phyloP scores from a whole-genome alignment of 1,140 invertebrate genomes.

The Epicauta chinensis region DNA sequence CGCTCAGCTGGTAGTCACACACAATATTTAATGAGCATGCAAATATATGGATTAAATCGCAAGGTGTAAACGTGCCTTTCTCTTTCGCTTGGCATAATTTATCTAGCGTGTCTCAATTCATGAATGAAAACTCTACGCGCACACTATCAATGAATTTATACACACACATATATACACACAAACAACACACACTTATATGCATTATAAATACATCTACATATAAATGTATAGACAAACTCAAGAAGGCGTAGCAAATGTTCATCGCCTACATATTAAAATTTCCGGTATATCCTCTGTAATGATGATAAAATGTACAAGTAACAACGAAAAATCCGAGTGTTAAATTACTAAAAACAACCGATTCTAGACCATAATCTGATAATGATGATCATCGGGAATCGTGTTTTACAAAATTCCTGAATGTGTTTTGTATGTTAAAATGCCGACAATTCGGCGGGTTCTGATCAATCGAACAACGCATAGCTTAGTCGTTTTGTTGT shows the following conservation, averaged over 20 bases:
- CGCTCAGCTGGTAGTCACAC: slow-evolving; percentile 10
- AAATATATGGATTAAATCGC: slow-evolving; percentile 26
- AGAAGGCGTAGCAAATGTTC: slow-evolving; percentile 15
- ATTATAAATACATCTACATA: no score
- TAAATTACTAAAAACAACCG: no score
- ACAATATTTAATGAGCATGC: slow-evolving; percentile 18
- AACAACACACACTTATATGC: no score
- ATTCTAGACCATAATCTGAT: no score
- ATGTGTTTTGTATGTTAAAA: no score
- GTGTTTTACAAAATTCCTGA: no score
- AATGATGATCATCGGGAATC: no score
- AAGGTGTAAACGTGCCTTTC: slow-evolving; percentile 29
- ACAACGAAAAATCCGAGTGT: no score
- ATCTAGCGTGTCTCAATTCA: slow-evolving; percentile 27
- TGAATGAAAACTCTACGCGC: slow-evolving; percentile 17
- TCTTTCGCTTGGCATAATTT: slow-evolving; percentile 29
- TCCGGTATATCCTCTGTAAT: slow-evolving; percentile 6
- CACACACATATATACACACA: neutral
- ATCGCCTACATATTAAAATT: slow-evolving; percentile 12
- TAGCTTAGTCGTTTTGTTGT: no score
- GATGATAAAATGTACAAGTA: no score
- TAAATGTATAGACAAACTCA: neutral
- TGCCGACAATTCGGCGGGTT: no score
- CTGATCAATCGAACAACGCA: no score
- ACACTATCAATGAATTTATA: slow-evolving; percentile 15